These are phyloP conservation scores for Goniozus legneri DNA, from an alignment of 1,140 invertebrate species.

Conservation along the genomic window DNA sequence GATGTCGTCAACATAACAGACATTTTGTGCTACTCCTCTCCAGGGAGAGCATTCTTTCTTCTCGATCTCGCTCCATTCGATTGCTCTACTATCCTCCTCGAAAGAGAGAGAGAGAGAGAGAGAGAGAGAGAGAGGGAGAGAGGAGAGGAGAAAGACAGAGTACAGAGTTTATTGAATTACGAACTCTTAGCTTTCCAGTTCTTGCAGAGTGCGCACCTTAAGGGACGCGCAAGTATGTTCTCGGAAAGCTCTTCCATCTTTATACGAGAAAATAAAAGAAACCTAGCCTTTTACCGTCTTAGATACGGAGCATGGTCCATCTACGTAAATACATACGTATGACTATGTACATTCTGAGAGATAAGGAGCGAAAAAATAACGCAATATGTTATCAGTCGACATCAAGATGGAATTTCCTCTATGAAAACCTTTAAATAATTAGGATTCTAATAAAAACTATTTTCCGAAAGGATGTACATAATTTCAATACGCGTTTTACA, in stretches of 20 bases:
- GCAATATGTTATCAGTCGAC: too few species aligned
- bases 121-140: conserved; percentile 26
- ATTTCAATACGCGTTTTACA: too few species aligned
- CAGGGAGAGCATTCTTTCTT: too few species aligned
- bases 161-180: conserved; percentile 52
- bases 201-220: conserved; percentile 44
- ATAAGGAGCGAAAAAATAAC: too few species aligned
- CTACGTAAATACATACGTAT: conserved; percentile 11
- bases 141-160: conserved; percentile 21
- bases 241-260: conserved; percentile 42
- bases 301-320: conserved; percentile 10
- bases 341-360: background rate
- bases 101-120: conserved; percentile 21
- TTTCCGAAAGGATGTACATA: too few species aligned
- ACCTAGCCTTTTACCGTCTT: conserved; percentile 27
- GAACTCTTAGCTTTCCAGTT: conserved; percentile 54
- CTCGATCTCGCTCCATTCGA: conserved; percentile 1
- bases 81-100: background rate
- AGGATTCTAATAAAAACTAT: too few species aligned
- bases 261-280: conserved; percentile 40
- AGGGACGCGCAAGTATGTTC: conserved; percentile 44
- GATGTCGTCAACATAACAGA: conserved; percentile 35
- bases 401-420: too few species aligned
- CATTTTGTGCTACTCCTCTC: conserved; percentile 30
- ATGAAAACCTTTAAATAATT: too few species aligned